Evolutionary conservation across 2,113 vertebrate species (phyloP).

Genomic region (Poicephalus meyeri): DNA sequence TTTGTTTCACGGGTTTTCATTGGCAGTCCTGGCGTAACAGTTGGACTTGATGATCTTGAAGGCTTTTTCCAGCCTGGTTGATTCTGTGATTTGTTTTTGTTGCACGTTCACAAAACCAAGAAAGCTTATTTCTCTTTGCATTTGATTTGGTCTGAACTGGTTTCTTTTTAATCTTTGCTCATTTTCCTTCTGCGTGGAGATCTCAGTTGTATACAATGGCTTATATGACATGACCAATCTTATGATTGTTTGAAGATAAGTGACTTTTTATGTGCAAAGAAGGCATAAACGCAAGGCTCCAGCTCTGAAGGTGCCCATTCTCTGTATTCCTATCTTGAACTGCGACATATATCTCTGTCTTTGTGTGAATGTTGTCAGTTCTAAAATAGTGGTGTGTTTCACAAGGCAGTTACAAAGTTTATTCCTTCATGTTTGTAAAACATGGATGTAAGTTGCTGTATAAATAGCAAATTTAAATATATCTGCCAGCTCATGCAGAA

Average conservation of each 20-base stretch:
- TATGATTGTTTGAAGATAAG: neutral
- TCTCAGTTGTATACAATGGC: neutral
- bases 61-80: neutral
- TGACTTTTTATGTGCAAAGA: slow-evolving; percentile 2
- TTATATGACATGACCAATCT: neutral
- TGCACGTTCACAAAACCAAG: neutral
- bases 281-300: neutral
- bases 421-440: slow-evolving; percentile 51
- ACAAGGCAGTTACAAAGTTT: slow-evolving; percentile 29
- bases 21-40: neutral
- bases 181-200: neutral
- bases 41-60: neutral
- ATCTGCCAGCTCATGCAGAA: slow-evolving; percentile 53
- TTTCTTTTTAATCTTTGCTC: neutral
- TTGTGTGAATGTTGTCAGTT: neutral
- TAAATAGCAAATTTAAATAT: neutral
- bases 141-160: neutral
- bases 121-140: neutral
- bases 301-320: neutral
- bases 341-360: neutral
- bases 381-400: neutral
- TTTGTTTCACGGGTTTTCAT: neutral
- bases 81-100: neutral
- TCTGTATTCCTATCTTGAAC: neutral
- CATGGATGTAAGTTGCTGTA: neutral